Evolutionary conservation across 2,888 invertebrate genomes (phyloP).

Genomic region (Asteroscopus sphinx): DNA sequence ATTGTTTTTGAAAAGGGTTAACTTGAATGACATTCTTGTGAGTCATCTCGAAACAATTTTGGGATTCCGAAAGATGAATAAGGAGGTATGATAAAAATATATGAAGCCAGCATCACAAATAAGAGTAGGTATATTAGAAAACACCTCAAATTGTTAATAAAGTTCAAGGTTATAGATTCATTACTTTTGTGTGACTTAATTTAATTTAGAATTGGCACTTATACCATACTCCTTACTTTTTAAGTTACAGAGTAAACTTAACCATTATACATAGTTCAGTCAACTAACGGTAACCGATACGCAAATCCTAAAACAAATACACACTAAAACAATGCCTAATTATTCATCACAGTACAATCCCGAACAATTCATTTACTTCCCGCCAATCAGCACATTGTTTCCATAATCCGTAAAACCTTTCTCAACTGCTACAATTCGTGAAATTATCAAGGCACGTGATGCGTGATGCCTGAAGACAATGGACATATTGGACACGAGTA

Average conservation of each 20-base stretch:
- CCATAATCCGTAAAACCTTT: not conserved
- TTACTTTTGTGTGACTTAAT: no score
- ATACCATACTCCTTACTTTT: no score
- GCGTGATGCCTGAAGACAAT: slow-evolving; percentile 33
- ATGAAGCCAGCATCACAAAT: not conserved
- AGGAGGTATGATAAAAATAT: not conserved
- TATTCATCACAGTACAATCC: not conserved
- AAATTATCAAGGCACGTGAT: not conserved
- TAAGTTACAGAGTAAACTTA: no score
- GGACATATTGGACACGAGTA: slow-evolving; percentile 52
- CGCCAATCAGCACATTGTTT: not conserved
- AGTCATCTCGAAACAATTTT: slow-evolving; percentile 36
- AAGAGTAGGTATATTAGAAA: no score
- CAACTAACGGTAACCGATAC: not conserved
- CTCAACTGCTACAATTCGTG: not conserved
- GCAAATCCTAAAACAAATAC: not conserved
- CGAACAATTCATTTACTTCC: not conserved
- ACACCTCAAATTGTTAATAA: no score
- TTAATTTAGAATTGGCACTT: no score
- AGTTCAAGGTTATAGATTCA: no score
- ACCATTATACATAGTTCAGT: no score
- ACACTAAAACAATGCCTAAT: not conserved
- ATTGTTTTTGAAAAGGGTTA: slow-evolving; percentile 24
- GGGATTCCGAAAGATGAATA: not conserved
- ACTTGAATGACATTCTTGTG: slow-evolving; percentile 30